These are phyloP conservation scores for Habroteleia sp. DNA, from an alignment of 2,888 invertebrate species.

Conservation along the genomic window DNA sequence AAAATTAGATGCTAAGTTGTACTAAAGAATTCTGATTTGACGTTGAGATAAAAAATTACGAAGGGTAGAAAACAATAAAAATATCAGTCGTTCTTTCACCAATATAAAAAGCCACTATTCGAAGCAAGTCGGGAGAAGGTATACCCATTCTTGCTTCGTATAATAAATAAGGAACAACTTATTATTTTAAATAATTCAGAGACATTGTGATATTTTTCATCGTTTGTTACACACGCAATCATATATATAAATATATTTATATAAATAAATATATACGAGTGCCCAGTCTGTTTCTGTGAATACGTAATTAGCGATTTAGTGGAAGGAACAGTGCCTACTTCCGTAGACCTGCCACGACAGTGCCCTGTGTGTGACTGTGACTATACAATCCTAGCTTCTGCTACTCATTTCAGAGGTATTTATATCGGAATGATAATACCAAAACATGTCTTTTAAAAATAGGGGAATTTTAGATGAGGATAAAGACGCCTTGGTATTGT, in stretches of 20 bases:
- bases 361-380: slow-evolving; percentile 80
- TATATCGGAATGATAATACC: slow-evolving; percentile 81
- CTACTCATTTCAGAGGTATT: slow-evolving; percentile 81
- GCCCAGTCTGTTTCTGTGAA: slow-evolving; percentile 76
- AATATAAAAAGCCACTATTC: slow-evolving; percentile 32
- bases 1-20: slow-evolving; percentile 10
- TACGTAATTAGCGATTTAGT: slow-evolving; percentile 79
- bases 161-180: slow-evolving; percentile 63
- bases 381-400: slow-evolving; percentile 81
- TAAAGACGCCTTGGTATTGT: slow-evolving; percentile 37
- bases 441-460: slow-evolving; percentile 76
- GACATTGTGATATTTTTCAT: slow-evolving; percentile 54
- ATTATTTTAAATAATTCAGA: slow-evolving; percentile 1
- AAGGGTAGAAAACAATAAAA: slow-evolving; percentile 21
- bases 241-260: slow-evolving; percentile 33
- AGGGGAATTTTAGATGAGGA: slow-evolving; percentile 52
- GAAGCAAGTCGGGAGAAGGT: slow-evolving; percentile 80
- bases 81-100: slow-evolving; percentile 57
- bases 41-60: slow-evolving; percentile 3
- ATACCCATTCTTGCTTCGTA: slow-evolving; percentile 80
- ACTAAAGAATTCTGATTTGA: background rate
- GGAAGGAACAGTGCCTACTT: slow-evolving; percentile 80
- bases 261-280: slow-evolving; percentile 75
- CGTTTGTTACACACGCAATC: slow-evolving; percentile 51
- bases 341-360: slow-evolving; percentile 80